Conservation (phyloP, 2,113 vertebrate genomes). For the Clarias batrachus region DNA sequence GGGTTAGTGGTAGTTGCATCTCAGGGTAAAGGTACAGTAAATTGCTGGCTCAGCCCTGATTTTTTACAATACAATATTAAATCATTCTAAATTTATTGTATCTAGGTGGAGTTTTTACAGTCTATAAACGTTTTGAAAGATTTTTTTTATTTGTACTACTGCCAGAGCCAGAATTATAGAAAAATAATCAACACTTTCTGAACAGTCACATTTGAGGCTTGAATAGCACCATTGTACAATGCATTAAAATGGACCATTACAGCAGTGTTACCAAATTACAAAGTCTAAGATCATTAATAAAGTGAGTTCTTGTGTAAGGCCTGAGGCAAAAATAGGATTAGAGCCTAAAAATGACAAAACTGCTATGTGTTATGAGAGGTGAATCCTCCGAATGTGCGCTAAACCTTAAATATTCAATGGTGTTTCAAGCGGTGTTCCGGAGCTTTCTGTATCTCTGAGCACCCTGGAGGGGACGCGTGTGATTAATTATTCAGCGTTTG, state of each 20-base stretch:
- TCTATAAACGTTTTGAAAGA: background rate
- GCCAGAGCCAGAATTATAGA: background rate
- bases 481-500: slow-evolving; percentile 13
- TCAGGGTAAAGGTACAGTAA: no score
- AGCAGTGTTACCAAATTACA: background rate
- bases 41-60: no score
- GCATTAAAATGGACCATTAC: background rate
- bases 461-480: background rate
- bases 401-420: slow-evolving; percentile 5
- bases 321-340: background rate
- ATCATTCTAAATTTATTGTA: no score
- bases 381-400: background rate
- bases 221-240: background rate
- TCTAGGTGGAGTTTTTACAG: no score
- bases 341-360: background rate
- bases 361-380: background rate
- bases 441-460: background rate
- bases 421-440: background rate
- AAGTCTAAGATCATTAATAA: background rate
- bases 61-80: no score
- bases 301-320: background rate
- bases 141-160: background rate
- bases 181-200: background rate
- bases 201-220: background rate
- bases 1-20: no score